Percentiles rank a stretch among this genome's conserved stretches.
Conservation (phyloP, 2,113 vertebrate species). For the Erythrolamprus reginae region DNA sequence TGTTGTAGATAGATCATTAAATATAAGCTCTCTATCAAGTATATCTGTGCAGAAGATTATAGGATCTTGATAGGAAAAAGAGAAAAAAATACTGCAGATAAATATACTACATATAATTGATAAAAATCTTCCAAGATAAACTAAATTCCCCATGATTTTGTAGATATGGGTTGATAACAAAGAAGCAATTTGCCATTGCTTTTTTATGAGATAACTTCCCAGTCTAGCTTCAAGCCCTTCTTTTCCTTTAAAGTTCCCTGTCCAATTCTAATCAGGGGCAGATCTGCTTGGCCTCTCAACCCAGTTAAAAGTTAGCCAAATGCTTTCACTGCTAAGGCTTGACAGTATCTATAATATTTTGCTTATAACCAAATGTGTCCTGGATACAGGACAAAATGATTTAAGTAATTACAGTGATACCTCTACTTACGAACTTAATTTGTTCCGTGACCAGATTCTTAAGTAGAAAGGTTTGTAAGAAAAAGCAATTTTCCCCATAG, state of each 20-base stretch:
- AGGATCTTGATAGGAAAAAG: background rate
- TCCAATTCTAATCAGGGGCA: background rate
- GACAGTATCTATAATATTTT: background rate
- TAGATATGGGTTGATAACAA: background rate
- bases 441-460: too few species aligned
- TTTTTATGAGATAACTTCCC: background rate
- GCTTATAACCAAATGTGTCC: background rate
- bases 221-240: background rate
- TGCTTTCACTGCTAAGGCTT: background rate
- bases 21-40: background rate
- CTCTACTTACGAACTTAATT: too few species aligned
- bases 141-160: background rate
- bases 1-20: background rate
- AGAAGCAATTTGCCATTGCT: background rate
- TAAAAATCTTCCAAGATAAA: background rate
- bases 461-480: too few species aligned
- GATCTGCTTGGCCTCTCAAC: background rate
- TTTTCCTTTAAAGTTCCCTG: background rate
- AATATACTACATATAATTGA: background rate
- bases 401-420: background rate
- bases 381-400: background rate
- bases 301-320: background rate
- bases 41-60: background rate
- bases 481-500: too few species aligned
- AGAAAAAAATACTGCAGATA: background rate